Evolutionary conservation across 1,140 invertebrate genomes (phyloP).

Genomic region (Zaprionus africanus): DNA sequence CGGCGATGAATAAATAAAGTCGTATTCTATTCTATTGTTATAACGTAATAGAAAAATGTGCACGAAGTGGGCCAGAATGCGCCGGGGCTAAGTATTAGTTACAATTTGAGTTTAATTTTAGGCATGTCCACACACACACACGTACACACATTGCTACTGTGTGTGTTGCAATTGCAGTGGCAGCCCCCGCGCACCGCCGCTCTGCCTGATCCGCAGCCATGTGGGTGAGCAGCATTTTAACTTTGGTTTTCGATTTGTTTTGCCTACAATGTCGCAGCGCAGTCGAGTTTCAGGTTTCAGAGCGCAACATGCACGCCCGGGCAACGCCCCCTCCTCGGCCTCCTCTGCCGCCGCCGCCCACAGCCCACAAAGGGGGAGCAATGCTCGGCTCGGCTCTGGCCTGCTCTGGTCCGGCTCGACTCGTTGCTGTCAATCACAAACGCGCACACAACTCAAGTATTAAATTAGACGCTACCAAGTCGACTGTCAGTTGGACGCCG

Average conservation of each 20-base stretch:
- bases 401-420: not conserved
- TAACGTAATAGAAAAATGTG: slow-evolving; percentile 46
- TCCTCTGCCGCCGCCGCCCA: not conserved
- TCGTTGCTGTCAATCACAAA: slow-evolving; percentile 76
- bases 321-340: slow-evolving; percentile 29
- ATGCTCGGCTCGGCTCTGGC: not conserved
- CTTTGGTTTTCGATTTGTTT: slow-evolving; percentile 79
- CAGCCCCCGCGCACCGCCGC: not conserved
- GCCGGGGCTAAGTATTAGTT: slow-evolving; percentile 67
- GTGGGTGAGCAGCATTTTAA: slow-evolving; percentile 80
- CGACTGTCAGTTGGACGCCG: not conserved
- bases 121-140: slow-evolving; percentile 50
- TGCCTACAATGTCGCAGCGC: slow-evolving; percentile 26
- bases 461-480: slow-evolving; percentile 65
- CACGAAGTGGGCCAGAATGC: slow-evolving; percentile 69
- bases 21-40: slow-evolving; percentile 3
- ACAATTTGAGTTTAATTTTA: slow-evolving; percentile 78
- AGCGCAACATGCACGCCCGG: slow-evolving; percentile 50
- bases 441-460: slow-evolving; percentile 80
- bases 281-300: slow-evolving; percentile 62
- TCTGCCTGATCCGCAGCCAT: slow-evolving; percentile 61
- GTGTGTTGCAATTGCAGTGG: slow-evolving; percentile 11
- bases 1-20: slow-evolving; percentile 67
- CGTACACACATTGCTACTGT: slow-evolving; percentile 21
- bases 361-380: not conserved